Percentiles rank a stretch among this genome's conserved stretches.
phyloP scores from a whole-genome alignment of 2,888 invertebrate genomes.

The Cyaniris semiargus region DNA sequence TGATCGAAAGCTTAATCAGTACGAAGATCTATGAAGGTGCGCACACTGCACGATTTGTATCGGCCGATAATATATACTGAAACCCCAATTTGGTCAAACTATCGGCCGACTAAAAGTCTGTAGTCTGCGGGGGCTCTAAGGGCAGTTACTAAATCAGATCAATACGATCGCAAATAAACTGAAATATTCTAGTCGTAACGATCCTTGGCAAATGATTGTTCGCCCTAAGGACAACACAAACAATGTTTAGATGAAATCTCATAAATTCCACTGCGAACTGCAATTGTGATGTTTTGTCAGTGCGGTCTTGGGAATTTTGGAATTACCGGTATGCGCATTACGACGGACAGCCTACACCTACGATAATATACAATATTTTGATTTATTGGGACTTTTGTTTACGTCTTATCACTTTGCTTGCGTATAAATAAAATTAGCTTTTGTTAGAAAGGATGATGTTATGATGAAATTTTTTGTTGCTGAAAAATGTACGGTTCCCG shows the following conservation, averaged over 20 bases:
- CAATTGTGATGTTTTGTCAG: conserved; percentile 58
- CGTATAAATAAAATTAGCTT: not conserved
- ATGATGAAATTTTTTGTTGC: no score
- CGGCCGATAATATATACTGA: no score
- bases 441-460: no score
- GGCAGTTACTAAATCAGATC: no score
- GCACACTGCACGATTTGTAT: no score
- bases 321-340: conserved; percentile 24
- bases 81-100: no score
- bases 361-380: not conserved
- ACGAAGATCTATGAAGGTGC: no score
- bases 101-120: no score
- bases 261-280: conserved; percentile 57
- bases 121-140: no score
- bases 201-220: not conserved
- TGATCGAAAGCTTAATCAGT: no score
- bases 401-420: not conserved
- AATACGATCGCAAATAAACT: no score
- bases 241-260: conserved; percentile 60
- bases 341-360: not conserved
- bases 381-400: not conserved
- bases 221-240: not conserved
- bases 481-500: no score
- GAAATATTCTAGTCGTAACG: not conserved
- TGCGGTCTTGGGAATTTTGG: conserved; percentile 56